phyloP scores from a whole-genome alignment of 2,888 invertebrate species.

The Melolontha melolontha region DNA sequence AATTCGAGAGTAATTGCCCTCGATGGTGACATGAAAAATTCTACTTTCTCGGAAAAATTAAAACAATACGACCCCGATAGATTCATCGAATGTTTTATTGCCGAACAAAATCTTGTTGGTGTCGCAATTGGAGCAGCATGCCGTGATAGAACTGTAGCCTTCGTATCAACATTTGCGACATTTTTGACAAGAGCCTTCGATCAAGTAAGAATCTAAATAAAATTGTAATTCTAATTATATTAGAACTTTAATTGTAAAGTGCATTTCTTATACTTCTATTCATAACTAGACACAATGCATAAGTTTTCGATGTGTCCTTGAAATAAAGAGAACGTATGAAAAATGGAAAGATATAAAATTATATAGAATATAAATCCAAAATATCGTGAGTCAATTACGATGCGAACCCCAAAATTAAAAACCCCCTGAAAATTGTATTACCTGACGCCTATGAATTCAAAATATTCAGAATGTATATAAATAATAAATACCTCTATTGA shows the following conservation, averaged over 20 bases:
- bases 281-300: no score
- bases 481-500: no score
- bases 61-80: constrained; percentile 78
- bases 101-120: constrained; percentile 97
- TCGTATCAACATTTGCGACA: constrained; percentile 97
- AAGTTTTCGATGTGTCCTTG: no score
- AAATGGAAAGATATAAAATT: no score
- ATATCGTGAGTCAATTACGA: no score
- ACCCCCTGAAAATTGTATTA: no score
- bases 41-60: constrained; percentile 95
- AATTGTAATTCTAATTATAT: constrained; percentile 14
- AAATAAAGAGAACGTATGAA: no score
- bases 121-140: constrained; percentile 96
- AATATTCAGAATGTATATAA: no score
- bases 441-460: no score
- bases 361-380: no score
- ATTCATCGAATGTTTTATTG: constrained; percentile 98
- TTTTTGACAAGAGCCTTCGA: constrained; percentile 98
- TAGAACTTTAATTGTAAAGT: no score
- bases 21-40: constrained; percentile 99
- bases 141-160: constrained; percentile 91
- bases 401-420: no score
- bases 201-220: constrained; percentile 76
- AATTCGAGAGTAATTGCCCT: constrained; percentile 89
- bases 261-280: neutral